phyloP scores from a whole-genome alignment of 2,113 vertebrate species.

The Nicator chloris region DNA sequence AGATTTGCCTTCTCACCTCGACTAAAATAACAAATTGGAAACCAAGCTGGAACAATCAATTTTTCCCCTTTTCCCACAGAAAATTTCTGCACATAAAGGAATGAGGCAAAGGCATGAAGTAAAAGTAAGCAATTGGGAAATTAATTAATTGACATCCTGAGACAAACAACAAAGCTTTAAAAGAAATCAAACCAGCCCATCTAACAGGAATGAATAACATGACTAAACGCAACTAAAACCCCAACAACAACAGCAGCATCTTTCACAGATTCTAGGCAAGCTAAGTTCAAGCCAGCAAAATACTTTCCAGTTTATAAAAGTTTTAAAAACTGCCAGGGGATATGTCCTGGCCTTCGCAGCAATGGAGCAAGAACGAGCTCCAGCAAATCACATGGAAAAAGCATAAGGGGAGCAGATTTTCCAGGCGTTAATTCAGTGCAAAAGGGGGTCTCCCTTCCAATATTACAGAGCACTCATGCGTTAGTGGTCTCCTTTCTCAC shows the following conservation, averaged over 20 bases:
- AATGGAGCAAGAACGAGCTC: slow-evolving; percentile 26
- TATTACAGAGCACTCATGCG: background rate
- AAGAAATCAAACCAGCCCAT: background rate
- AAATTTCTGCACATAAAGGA: background rate
- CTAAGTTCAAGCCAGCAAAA: slow-evolving; percentile 60
- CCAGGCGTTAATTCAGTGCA: slow-evolving; percentile 48
- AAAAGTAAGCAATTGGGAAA: background rate
- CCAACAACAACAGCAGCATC: slow-evolving; percentile 6
- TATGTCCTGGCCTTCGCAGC: slow-evolving; percentile 49
- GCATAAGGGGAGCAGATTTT: slow-evolving; percentile 61
- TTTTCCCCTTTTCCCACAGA: background rate
- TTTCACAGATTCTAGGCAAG: slow-evolving; percentile 28
- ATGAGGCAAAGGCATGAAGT: background rate
- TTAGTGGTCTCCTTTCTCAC: background rate
- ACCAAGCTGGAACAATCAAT: background rate
- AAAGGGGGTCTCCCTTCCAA: slow-evolving; percentile 52
- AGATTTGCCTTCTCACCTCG: background rate
- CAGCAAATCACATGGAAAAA: slow-evolving; percentile 65
- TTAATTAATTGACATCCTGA: background rate
- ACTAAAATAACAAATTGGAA: slow-evolving; percentile 38
- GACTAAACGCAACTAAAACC: background rate
- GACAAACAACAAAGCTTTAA: background rate
- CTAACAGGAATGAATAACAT: background rate
- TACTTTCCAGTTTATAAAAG: slow-evolving; percentile 75
- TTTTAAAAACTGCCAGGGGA: slow-evolving; percentile 63